Conservation (phyloP, 1,140 invertebrate species). For the Brachionus plicatilis region DNA sequence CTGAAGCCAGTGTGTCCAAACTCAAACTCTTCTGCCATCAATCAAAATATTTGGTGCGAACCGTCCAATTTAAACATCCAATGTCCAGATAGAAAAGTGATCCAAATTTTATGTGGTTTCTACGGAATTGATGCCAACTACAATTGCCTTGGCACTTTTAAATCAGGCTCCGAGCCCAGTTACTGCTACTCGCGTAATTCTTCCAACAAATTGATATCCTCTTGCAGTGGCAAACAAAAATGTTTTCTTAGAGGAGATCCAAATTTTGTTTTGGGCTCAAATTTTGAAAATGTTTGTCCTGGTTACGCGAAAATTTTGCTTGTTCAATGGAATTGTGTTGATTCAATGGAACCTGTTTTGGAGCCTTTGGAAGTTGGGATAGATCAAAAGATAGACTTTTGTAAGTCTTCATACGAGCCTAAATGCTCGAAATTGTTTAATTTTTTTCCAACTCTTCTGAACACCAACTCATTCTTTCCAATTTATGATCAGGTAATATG, state of each 20-base stretch:
- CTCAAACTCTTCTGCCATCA: background rate
- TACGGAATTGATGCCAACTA: constrained; percentile 26
- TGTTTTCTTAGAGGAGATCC: constrained; percentile 22
- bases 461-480: background rate
- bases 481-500: background rate
- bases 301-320: constrained; percentile 14
- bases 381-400: background rate
- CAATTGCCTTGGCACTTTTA: background rate
- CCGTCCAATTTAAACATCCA: background rate
- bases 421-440: background rate
- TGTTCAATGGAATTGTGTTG: constrained; percentile 25
- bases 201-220: background rate
- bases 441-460: background rate
- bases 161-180: constrained; percentile 9
- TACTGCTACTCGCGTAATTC: constrained; percentile 29
- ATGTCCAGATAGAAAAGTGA: background rate
- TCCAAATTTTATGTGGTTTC: constrained; percentile 1
- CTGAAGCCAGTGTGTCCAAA: background rate
- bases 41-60: constrained; percentile 26
- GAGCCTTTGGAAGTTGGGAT: too few species aligned
- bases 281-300: constrained; percentile 13
- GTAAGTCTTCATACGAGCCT: background rate
- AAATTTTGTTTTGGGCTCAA: constrained; percentile 13
- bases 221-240: background rate
- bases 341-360: background rate